Conservation (phyloP, 2,888 invertebrate species). For the Drosophila sordidula region DNA sequence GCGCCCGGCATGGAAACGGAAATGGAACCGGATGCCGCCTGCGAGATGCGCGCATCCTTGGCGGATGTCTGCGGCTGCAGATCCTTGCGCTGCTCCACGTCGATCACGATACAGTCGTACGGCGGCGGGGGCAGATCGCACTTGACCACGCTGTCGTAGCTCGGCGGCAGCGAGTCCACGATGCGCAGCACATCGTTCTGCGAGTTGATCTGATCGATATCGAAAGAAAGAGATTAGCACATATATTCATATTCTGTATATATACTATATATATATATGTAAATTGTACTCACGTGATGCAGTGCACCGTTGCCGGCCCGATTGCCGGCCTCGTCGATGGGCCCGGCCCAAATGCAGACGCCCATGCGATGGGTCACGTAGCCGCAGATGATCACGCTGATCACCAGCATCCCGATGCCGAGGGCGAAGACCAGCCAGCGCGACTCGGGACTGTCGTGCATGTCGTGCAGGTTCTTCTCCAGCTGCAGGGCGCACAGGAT, state of each 20-base stretch:
- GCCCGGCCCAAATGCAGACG: slow-evolving; percentile 85
- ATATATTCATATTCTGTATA: not conserved
- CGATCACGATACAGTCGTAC: slow-evolving; percentile 84
- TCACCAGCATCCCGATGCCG: slow-evolving; percentile 84
- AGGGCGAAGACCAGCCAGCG: slow-evolving; percentile 85
- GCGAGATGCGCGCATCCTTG: slow-evolving; percentile 42
- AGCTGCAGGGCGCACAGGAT: slow-evolving; percentile 85
- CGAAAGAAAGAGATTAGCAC: too few relatives aligned
- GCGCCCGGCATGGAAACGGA: slow-evolving; percentile 48
- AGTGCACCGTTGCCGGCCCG: slow-evolving; percentile 63
- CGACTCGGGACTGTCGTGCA: slow-evolving; percentile 82
- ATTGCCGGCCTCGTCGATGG: slow-evolving; percentile 83
- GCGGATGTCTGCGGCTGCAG: slow-evolving; percentile 66
- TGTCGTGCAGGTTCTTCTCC: slow-evolving; percentile 85
- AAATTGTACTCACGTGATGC: slow-evolving; percentile 70
- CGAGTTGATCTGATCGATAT: slow-evolving; percentile 80
- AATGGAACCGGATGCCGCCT: slow-evolving; percentile 23
- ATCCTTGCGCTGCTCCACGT: slow-evolving; percentile 81
- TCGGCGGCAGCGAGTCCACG: slow-evolving; percentile 84
- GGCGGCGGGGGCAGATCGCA: slow-evolving; percentile 85
- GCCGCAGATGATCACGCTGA: slow-evolving; percentile 85
- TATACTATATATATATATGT: not conserved
- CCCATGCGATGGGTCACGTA: slow-evolving; percentile 86
- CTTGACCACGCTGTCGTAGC: slow-evolving; percentile 85
- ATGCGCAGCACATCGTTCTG: slow-evolving; percentile 84